Conservation (phyloP, 2,888 invertebrate species). For the Cancer borealis region DNA sequence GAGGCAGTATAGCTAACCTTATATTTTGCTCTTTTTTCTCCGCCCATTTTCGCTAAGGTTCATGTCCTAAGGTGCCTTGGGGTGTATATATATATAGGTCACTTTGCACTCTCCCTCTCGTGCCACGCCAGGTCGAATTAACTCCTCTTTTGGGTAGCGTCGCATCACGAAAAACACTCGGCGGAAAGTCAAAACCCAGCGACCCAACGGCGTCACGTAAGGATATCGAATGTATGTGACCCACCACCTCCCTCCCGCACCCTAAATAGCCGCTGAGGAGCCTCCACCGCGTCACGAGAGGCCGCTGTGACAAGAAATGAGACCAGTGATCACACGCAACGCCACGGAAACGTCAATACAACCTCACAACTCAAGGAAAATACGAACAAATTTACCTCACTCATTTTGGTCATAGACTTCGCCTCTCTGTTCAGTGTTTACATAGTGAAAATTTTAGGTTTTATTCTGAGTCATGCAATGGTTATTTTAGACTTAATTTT, state of each 20-base stretch:
- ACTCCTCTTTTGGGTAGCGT: not conserved
- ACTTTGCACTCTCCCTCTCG: not conserved
- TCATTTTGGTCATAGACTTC: not conserved
- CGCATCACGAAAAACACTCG: not conserved
- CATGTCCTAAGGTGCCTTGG: not conserved
- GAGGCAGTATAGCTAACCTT: not conserved
- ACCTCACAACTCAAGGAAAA: constrained; percentile 4
- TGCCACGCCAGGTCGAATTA: not conserved
- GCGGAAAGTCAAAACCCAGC: not conserved
- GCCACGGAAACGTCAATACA: not conserved
- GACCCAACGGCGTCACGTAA: not conserved
- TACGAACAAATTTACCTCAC: not conserved
- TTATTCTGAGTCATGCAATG: not conserved
- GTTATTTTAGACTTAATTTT: not conserved
- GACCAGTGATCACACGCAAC: constrained; percentile 32
- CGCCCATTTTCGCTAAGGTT: not conserved
- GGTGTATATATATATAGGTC: not conserved
- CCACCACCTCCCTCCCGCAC: not conserved
- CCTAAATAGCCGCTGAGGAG: not conserved
- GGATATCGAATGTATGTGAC: not conserved
- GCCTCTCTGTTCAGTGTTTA: not conserved
- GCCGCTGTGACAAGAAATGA: not conserved
- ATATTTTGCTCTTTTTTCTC: not conserved
- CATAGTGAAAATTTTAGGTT: not conserved
- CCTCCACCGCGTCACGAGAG: constrained; percentile 22